phyloP scores from a whole-genome alignment of 2,113 vertebrate species.

The Taurulus bubalis region DNA sequence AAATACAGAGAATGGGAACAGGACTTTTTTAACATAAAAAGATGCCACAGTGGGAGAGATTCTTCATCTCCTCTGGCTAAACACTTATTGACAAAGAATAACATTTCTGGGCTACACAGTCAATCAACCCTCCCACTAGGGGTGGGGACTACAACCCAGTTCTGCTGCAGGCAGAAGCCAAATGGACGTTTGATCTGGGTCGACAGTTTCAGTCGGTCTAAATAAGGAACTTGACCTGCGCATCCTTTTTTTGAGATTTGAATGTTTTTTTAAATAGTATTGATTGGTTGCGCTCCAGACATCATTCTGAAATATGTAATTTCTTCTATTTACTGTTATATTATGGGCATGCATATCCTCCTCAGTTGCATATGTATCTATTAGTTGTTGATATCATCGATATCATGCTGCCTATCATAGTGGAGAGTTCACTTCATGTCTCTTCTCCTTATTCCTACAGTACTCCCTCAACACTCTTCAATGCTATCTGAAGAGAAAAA shows the following conservation, averaged over 20 bases:
- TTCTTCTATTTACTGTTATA: not conserved
- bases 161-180: slow-evolving; percentile 43
- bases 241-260: not conserved
- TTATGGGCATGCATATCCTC: not conserved
- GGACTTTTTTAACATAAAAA: slow-evolving; percentile 2
- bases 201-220: slow-evolving; percentile 30
- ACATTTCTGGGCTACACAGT: slow-evolving; percentile 48
- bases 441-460: not conserved
- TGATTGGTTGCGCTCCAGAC: not conserved
- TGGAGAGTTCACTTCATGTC: not conserved
- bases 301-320: not conserved
- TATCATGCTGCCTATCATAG: not conserved
- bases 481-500: not conserved
- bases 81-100: slow-evolving; percentile 52
- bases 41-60: slow-evolving; percentile 18
- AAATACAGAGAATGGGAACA: not conserved
- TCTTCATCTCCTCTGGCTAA: slow-evolving; percentile 29
- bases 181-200: slow-evolving; percentile 53
- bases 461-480: not conserved
- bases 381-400: not conserved
- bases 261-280: not conserved
- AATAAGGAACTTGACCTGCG: slow-evolving; percentile 15
- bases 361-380: not conserved
- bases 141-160: slow-evolving; percentile 39
- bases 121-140: slow-evolving; percentile 54